These are phyloP conservation scores for Seriola quinqueradiata DNA, from an alignment of 2,113 vertebrate genomes.

Conservation along the genomic window DNA sequence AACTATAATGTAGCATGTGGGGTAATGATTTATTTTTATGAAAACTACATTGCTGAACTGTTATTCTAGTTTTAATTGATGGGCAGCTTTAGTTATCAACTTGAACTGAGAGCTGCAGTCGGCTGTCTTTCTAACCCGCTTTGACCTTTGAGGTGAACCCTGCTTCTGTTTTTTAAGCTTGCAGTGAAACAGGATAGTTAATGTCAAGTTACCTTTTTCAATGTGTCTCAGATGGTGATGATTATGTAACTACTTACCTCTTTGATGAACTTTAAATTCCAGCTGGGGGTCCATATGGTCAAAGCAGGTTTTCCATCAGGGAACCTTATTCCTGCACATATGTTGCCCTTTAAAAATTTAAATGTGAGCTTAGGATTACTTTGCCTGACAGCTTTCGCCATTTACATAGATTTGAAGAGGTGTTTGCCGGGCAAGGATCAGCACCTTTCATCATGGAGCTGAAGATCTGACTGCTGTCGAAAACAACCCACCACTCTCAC, in stretches of 20 bases:
- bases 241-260: conserved; percentile 56
- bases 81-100: not conserved
- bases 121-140: conserved; percentile 44
- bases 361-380: conserved; percentile 65
- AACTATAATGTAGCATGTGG: conserved; percentile 5
- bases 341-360: conserved; percentile 73
- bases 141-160: conserved; percentile 56
- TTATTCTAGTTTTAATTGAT: not conserved
- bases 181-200: conserved; percentile 62
- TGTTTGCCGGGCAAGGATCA: conserved; percentile 13
- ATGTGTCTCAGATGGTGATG: conserved; percentile 55
- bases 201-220: conserved; percentile 56
- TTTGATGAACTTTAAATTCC: conserved; percentile 63
- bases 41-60: not conserved
- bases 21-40: not conserved
- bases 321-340: conserved; percentile 67
- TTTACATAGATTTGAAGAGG: conserved; percentile 53
- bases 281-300: conserved; percentile 67
- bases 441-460: conserved; percentile 24
- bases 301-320: conserved; percentile 60
- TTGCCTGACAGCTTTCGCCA: conserved; percentile 37
- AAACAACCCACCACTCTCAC: conserved; percentile 3
- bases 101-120: not conserved
- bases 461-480: conserved; percentile 28
- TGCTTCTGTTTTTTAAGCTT: conserved; percentile 44